Evolutionary conservation across 2,797 vertebrate species (phyloP).

Genomic region (Hybognathus amarus): DNA sequence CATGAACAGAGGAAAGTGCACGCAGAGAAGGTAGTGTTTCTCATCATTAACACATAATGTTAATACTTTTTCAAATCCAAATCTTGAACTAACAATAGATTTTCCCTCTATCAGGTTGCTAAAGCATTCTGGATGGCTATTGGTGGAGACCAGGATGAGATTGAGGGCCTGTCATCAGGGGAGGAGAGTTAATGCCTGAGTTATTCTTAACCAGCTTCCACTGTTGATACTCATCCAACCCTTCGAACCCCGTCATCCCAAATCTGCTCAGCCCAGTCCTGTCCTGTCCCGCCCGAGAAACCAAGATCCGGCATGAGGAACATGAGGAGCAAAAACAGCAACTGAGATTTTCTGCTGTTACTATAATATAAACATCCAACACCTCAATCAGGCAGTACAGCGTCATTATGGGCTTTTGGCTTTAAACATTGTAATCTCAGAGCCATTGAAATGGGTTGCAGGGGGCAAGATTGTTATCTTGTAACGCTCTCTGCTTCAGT

Average conservation of each 20-base stretch:
- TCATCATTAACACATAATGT: background rate
- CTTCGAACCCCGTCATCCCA: slow-evolving; percentile 50
- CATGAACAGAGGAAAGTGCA: slow-evolving; percentile 97
- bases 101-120: slow-evolving; percentile 83
- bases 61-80: background rate
- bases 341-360: slow-evolving; percentile 24
- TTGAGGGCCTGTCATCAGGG: slow-evolving; percentile 93
- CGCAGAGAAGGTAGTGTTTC: slow-evolving; percentile 92
- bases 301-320: slow-evolving; percentile 54
- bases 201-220: slow-evolving; percentile 42
- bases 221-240: slow-evolving; percentile 54
- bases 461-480: slow-evolving; percentile 13
- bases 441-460: slow-evolving; percentile 11
- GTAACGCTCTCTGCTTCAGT: background rate
- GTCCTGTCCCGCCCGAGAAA: slow-evolving; percentile 25
- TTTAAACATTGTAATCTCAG: slow-evolving; percentile 49
- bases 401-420: slow-evolving; percentile 41
- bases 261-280: slow-evolving; percentile 44
- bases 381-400: slow-evolving; percentile 17
- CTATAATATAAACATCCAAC: slow-evolving; percentile 36
- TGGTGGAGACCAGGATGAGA: slow-evolving; percentile 95
- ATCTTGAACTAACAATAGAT: slow-evolving; percentile 3
- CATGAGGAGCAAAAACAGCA: slow-evolving; percentile 35
- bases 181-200: slow-evolving; percentile 86
- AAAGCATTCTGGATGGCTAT: slow-evolving; percentile 99